Percentiles rank a stretch among this genome's conserved stretches.
Conservation (phyloP, 2,888 invertebrate species). For the Dynastes grantii region DNA sequence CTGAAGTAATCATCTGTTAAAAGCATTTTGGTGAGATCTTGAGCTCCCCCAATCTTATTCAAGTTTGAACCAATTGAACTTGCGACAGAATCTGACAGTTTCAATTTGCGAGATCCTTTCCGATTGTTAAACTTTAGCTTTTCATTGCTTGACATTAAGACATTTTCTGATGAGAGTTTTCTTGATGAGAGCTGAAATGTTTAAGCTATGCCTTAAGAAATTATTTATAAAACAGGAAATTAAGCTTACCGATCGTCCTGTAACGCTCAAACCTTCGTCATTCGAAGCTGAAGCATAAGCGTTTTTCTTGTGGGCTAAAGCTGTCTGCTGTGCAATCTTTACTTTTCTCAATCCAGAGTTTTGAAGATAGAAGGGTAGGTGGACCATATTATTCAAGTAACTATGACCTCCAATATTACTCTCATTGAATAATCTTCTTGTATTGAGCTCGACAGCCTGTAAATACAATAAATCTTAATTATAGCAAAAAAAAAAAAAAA, state of each 20-base stretch:
- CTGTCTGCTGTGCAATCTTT: constrained; percentile 87
- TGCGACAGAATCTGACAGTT: constrained; percentile 90
- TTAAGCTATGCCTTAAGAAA: neutral
- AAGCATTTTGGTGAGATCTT: constrained; percentile 83
- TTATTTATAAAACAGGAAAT: neutral
- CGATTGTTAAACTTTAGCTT: constrained; percentile 75
- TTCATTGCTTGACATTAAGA: constrained; percentile 87
- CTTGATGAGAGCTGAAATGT: constrained; percentile 78
- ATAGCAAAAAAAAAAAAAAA: too few species aligned
- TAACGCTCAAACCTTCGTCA: constrained; percentile 69
- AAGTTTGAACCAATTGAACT: constrained; percentile 93
- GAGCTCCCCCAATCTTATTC: constrained; percentile 84
- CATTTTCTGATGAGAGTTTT: constrained; percentile 85
- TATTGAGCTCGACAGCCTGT: constrained; percentile 92
- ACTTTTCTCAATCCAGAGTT: constrained; percentile 95
- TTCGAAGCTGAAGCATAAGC: constrained; percentile 65
- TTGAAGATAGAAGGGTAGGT: constrained; percentile 97
- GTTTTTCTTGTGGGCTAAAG: constrained; percentile 70
- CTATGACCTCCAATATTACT: constrained; percentile 96
- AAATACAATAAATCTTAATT: constrained; percentile 49
- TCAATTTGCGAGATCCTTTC: constrained; percentile 81
- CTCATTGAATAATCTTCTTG: constrained; percentile 89
- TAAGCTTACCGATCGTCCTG: constrained; percentile 71
- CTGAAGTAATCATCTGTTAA: constrained; percentile 99
- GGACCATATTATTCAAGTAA: constrained; percentile 95